phyloP scores from a whole-genome alignment of 2,888 invertebrate genomes.

The Toxonevra muliebris region DNA sequence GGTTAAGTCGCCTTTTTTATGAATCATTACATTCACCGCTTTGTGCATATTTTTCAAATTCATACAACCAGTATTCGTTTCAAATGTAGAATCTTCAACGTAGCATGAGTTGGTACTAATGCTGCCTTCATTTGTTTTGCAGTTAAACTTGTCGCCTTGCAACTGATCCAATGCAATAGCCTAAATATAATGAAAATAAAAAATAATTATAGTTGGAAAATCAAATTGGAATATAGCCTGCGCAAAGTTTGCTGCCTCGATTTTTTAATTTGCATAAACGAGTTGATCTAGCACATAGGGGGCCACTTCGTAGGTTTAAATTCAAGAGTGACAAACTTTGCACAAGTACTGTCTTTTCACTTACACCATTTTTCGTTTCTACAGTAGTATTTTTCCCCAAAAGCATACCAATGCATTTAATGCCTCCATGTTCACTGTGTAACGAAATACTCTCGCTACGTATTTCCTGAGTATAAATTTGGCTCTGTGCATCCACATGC shows the following conservation, averaged over 20 bases:
- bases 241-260: not conserved
- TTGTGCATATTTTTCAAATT: constrained; percentile 62
- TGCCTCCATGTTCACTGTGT: constrained; percentile 52
- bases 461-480: constrained; percentile 55
- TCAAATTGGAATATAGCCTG: too few species aligned
- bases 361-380: constrained; percentile 51
- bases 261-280: constrained; percentile 34
- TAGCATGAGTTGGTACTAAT: constrained; percentile 60
- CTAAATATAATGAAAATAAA: constrained; percentile 41
- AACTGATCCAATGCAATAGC: constrained; percentile 57
- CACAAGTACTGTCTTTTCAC: constrained; percentile 14
- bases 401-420: constrained; percentile 53
- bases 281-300: not conserved
- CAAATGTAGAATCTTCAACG: constrained; percentile 58
- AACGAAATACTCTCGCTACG: constrained; percentile 51
- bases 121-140: constrained; percentile 53
- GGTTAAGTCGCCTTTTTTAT: constrained; percentile 54
- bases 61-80: constrained; percentile 55
- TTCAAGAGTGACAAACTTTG: not conserved
- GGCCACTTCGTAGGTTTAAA: not conserved
- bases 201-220: constrained; percentile 8
- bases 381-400: constrained; percentile 53
- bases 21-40: constrained; percentile 50
- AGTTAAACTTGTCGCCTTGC: constrained; percentile 56
- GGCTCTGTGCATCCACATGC: constrained; percentile 44